Conservation (phyloP, 2,113 vertebrate genomes). For the Ascaphus truei region DNA sequence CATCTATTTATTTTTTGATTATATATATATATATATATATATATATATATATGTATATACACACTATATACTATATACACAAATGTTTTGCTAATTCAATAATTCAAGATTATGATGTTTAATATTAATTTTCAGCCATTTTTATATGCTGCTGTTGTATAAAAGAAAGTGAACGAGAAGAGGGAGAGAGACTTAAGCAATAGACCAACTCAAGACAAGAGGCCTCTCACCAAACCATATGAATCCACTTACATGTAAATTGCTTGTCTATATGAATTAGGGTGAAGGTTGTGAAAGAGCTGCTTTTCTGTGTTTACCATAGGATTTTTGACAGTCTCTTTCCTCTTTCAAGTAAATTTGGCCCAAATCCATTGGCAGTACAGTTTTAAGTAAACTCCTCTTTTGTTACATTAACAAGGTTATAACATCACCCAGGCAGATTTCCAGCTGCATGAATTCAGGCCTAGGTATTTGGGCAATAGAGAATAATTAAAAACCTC, state of each 20-base stretch:
- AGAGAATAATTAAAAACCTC: conserved; percentile 72
- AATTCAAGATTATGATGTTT: conserved; percentile 5
- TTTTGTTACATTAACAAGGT: conserved; percentile 85
- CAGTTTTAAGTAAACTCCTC: conserved; percentile 83
- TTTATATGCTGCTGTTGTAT: background rate
- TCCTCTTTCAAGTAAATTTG: conserved; percentile 88
- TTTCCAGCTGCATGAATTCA: conserved; percentile 70
- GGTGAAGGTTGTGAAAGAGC: conserved; percentile 77
- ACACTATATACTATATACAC: too few relatives aligned
- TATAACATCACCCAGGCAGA: conserved; percentile 75
- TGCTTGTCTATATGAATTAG: conserved; percentile 83
- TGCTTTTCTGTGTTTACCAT: conserved; percentile 78
- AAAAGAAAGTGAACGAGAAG: conserved; percentile 47
- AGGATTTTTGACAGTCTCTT: conserved; percentile 86
- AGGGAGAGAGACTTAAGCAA: conserved; percentile 5
- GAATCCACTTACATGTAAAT: conserved; percentile 89
- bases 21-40: too few relatives aligned
- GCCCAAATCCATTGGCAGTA: conserved; percentile 77
- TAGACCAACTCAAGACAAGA: conserved; percentile 44
- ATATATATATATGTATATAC: too few relatives aligned
- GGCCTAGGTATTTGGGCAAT: conserved; percentile 56
- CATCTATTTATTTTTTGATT: too few relatives aligned
- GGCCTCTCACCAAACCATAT: conserved; percentile 69
- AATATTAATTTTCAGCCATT: background rate
- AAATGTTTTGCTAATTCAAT: too few relatives aligned